phyloP scores from a whole-genome alignment of 2,888 invertebrate species.

The Amiota mariae region DNA sequence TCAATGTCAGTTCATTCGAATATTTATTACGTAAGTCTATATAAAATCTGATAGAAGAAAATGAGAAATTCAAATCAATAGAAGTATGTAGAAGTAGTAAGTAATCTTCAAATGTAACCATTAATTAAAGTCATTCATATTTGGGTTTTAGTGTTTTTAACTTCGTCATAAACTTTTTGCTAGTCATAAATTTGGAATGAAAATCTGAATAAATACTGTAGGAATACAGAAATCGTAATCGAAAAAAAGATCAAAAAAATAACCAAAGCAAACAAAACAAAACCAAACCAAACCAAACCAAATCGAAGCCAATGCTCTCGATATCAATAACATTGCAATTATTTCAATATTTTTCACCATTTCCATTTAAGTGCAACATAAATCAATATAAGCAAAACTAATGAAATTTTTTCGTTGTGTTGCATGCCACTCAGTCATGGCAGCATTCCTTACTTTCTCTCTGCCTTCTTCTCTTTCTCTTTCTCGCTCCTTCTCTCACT shows the following conservation, averaged over 20 bases:
- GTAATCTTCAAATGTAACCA: constrained; percentile 22
- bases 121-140: constrained; percentile 7
- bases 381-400: constrained; percentile 34
- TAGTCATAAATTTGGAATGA: constrained; percentile 17
- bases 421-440: constrained; percentile 1
- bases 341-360: constrained; percentile 33
- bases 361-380: constrained; percentile 34
- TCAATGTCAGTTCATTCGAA: no score
- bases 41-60: no score
- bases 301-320: constrained; percentile 13
- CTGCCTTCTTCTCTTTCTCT: no score
- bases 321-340: constrained; percentile 33
- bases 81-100: neutral
- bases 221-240: neutral
- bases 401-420: constrained; percentile 28
- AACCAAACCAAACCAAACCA: neutral
- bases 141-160: neutral
- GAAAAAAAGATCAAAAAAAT: neutral
- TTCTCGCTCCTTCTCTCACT: neutral
- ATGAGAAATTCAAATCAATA: no score
- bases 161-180: constrained; percentile 21
- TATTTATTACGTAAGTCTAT: no score
- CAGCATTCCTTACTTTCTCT: neutral
- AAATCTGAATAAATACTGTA: neutral
- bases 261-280: neutral